phyloP scores from a whole-genome alignment of 2,797 vertebrate species.

The Limnodromus scolopaceus region DNA sequence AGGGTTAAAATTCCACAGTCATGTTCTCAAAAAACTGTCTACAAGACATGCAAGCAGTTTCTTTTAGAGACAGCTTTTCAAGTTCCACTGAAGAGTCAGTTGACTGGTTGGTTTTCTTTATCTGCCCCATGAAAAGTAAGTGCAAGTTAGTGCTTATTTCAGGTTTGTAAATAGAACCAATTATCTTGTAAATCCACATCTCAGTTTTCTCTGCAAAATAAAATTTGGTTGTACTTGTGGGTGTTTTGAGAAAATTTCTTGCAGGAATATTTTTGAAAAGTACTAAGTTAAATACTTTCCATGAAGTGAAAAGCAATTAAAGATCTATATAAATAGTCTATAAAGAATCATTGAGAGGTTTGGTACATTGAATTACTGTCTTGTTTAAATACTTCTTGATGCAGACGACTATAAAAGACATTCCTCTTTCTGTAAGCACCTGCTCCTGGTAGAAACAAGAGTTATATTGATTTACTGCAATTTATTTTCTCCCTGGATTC shows the following conservation, averaged over 20 bases:
- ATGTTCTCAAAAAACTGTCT: neutral
- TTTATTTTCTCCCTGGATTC: constrained; percentile 79
- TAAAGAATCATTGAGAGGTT: constrained; percentile 55
- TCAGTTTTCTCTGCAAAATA: neutral
- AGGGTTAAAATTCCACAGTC: neutral
- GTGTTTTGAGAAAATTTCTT: neutral
- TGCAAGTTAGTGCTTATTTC: neutral
- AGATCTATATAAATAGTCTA: constrained; percentile 46
- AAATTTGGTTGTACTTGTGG: neutral
- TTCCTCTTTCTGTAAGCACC: constrained; percentile 65
- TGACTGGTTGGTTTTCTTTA: neutral
- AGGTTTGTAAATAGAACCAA: neutral
- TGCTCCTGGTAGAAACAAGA: constrained; percentile 74
- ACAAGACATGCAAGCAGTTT: neutral
- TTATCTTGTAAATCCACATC: neutral
- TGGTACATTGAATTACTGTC: constrained; percentile 75
- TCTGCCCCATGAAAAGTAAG: neutral
- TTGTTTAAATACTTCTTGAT: constrained; percentile 75
- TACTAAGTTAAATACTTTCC: constrained; percentile 29
- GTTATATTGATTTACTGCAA: constrained; percentile 78
- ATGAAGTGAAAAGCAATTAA: constrained; percentile 65
- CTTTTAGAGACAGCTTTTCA: neutral
- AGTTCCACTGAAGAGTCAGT: neutral
- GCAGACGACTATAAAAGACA: constrained; percentile 70
- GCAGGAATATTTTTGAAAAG: constrained; percentile 40